Base-by-base conservation (phyloP, 2,113 vertebrate genomes). In the Phyllostomus hastatus region DNA sequence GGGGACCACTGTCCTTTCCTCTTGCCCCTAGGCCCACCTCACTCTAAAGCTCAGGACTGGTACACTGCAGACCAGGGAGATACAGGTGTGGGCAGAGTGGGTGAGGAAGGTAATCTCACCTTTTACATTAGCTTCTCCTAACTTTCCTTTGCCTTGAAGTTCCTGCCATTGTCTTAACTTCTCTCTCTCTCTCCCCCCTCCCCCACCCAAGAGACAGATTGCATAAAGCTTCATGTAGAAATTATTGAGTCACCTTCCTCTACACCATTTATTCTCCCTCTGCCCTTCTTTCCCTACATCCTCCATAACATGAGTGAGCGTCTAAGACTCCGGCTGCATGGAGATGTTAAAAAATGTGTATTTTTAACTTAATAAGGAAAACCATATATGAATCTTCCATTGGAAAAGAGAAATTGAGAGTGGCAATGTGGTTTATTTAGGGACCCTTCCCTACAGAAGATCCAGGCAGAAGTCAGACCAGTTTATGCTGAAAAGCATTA, bases 371-470 rank as follows among this genome's bases (percentile, higher is more conserved):
- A 88, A 17, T 19, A n/a, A 92, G n/a, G n/a, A 81, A 93, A 67
- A 89, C 33, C 19, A 76, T 67, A 54, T 35, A 69, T 75, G n/a
- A 70, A 3, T 52, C 50, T 87, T 78, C n/a, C 72, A 61, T 91
- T 82, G 80, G 72, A 81, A 80, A 95, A 80, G 28, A 50, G 46
- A 96, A 76, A 95, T n/a, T 57, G 61, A 35, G 43, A 95, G 35
- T 78, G 17, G 35, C 7, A 54, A 50, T 64, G 46, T 82, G 52
- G 38, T 84, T 76, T 73, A 64, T 88, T 78, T 28, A 61, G 75
- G 31, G 26, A 46, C 46, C 20, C 15, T 46, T 57, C 67, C n/a
- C 87, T 59, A 72, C 7, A 22, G 80, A 79, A 61, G 66, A 93
- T 43, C 26, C 57, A 52, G 72, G 80, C 76, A 85, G 52, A 95